phyloP scores from a whole-genome alignment of 2,113 vertebrate genomes.

The Probosciger aterrimus region DNA sequence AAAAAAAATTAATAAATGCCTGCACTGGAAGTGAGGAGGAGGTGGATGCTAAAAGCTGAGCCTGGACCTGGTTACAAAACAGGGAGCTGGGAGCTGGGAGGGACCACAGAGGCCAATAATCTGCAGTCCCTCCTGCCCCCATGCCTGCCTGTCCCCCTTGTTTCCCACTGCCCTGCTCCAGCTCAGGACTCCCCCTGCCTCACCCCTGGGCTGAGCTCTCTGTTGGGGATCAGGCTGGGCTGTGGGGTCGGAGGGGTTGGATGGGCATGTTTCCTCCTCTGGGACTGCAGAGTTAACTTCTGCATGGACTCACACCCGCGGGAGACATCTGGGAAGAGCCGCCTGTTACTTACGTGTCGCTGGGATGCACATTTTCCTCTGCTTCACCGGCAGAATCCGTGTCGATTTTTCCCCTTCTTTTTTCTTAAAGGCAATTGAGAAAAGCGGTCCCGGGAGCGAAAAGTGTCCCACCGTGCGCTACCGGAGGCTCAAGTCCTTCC shows the following conservation, averaged over 20 bases:
- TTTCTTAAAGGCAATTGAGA: not conserved
- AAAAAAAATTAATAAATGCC: not conserved
- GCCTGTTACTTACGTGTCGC: slow-evolving; percentile 52
- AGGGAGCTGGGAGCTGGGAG: not conserved
- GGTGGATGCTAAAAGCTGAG: not conserved
- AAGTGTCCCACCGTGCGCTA: not conserved
- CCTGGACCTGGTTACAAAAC: not conserved
- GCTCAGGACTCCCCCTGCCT: not conserved
- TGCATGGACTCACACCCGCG: not conserved
- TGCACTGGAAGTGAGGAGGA: not conserved
- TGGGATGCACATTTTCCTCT: slow-evolving; percentile 30
- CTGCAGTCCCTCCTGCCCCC: not conserved
- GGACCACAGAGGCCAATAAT: not conserved
- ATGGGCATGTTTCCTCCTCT: not conserved
- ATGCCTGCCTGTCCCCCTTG: not conserved
- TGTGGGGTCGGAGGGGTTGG: not conserved
- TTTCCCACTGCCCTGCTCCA: not conserved
- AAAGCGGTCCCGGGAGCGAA: not conserved
- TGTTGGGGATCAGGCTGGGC: not conserved
- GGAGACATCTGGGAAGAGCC: not conserved
- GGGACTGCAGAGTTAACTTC: slow-evolving; percentile 54
- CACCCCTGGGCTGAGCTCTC: not conserved
- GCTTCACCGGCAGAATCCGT: not conserved
- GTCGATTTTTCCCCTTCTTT: not conserved
- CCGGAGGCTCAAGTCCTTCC: not conserved